A percentile compares a stretch with the other conserved stretches of the same genome.
Evolutionary conservation across 2,113 vertebrate genomes (phyloP).

Genomic region (Pseudopipra pipra): DNA sequence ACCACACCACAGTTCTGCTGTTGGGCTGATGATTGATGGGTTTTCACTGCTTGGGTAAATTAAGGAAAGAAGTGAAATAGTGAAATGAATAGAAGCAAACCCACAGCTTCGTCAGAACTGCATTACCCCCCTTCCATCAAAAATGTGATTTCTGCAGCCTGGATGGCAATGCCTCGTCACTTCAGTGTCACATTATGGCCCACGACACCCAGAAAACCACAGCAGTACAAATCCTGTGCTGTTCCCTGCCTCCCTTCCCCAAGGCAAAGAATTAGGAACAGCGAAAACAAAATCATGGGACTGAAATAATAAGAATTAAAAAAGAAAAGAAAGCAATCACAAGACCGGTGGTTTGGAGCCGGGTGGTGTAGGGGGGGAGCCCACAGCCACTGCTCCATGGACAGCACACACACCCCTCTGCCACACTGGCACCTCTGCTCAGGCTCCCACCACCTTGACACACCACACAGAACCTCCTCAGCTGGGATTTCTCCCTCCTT

Average conservation of each 20-base stretch:
- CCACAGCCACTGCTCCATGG: not conserved
- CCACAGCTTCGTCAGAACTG: not conserved
- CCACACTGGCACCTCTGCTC: not conserved
- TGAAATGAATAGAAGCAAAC: not conserved
- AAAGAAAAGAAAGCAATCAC: not conserved
- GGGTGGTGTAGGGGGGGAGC: not conserved
- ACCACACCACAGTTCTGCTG: not conserved
- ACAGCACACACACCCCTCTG: not conserved
- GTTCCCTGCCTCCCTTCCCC: slow-evolving; percentile 20
- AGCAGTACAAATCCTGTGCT: not conserved
- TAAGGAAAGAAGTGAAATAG: not conserved
- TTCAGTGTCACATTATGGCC: not conserved
- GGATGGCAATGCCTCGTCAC: not conserved
- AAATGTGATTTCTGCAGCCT: not conserved
- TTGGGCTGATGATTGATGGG: not conserved
- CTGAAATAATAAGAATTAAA: slow-evolving; percentile 34
- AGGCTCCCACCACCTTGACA: not conserved
- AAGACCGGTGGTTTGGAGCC: not conserved
- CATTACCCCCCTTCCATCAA: not conserved
- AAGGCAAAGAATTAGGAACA: slow-evolving; percentile 6
- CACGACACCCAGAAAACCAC: not conserved
- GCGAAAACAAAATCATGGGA: slow-evolving; percentile 53
- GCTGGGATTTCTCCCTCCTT: not conserved
- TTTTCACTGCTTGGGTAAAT: not conserved
- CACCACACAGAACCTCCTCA: not conserved